phyloP scores from a whole-genome alignment of 2,888 invertebrate species.

The Endomychus coccineus region DNA sequence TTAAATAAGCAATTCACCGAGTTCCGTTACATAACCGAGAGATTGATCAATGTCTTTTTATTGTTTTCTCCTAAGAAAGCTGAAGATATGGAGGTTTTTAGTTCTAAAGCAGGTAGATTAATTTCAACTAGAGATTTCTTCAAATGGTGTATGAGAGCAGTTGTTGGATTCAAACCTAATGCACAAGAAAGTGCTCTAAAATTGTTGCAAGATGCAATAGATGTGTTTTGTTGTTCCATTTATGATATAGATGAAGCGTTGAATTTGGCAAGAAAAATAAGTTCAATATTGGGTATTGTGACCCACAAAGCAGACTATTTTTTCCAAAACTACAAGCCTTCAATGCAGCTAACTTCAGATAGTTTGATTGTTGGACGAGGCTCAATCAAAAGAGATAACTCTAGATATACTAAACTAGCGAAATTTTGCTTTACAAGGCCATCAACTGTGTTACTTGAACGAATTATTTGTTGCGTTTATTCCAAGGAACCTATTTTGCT shows the following conservation, averaged over 20 bases:
- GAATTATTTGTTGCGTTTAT: constrained; percentile 75
- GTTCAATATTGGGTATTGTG: constrained; percentile 73
- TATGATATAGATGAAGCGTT: constrained; percentile 58
- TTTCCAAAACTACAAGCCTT: constrained; percentile 71
- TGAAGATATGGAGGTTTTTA: constrained; percentile 26
- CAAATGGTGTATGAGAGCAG: constrained; percentile 81
- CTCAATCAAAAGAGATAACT: constrained; percentile 37
- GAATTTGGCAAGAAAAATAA: constrained; percentile 64
- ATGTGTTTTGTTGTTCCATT: constrained; percentile 81
- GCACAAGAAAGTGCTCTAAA: constrained; percentile 61
- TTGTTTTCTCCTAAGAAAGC: constrained; percentile 57
- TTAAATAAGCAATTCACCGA: constrained; percentile 61
- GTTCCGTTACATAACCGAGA: constrained; percentile 63
- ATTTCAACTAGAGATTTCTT: constrained; percentile 83
- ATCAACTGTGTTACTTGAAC: constrained; percentile 76
- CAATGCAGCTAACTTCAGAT: constrained; percentile 51
- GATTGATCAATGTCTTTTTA: constrained; percentile 77
- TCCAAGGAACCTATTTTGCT: constrained; percentile 85
- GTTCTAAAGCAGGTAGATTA: constrained; percentile 51
- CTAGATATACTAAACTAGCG: constrained; percentile 22
- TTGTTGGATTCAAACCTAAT: constrained; percentile 64
- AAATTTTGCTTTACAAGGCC: constrained; percentile 80
- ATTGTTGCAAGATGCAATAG: constrained; percentile 81
- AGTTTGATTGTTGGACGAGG: constrained; percentile 67
- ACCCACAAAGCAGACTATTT: constrained; percentile 77